Conservation (phyloP, 2,797 vertebrate species). For the Darevskia mixta region DNA sequence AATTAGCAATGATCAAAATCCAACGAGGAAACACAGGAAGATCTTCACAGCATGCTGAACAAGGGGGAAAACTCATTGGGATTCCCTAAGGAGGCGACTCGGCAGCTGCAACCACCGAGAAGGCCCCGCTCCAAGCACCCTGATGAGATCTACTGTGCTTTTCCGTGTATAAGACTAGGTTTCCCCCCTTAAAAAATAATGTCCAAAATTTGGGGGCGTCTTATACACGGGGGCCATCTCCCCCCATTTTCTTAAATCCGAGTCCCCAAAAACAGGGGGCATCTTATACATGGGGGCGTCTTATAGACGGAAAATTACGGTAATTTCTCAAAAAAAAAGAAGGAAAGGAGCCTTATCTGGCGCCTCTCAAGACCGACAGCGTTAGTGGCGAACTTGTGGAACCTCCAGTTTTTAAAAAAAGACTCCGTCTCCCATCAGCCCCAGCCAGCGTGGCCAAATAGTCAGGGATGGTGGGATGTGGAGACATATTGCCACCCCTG, state of each 20-base stretch:
- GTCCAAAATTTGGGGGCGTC: no score
- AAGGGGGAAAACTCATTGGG: not conserved
- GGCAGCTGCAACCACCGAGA: not conserved
- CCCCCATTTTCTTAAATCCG: no score
- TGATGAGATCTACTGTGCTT: not conserved
- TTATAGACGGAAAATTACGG: no score
- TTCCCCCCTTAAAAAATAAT: no score
- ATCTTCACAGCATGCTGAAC: no score
- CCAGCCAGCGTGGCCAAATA: no score
- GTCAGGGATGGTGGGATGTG: not conserved
- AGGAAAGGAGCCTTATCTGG: no score
- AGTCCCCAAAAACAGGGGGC: no score
- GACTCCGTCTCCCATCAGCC: not conserved
- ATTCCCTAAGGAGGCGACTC: not conserved
- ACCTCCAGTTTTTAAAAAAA: no score
- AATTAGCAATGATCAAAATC: not conserved
- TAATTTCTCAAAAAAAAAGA: not conserved
- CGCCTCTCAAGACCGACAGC: not conserved
- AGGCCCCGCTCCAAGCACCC: not conserved
- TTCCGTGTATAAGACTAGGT: no score
- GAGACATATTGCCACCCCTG: not conserved
- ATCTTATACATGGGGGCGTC: no score
- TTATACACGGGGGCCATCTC: no score
- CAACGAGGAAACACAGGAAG: not conserved
- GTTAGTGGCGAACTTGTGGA: not conserved